Percentiles rank a stretch among this genome's conserved stretches.
Conservation (phyloP, 2,888 invertebrate genomes). For the Exocentrus adspersus region DNA sequence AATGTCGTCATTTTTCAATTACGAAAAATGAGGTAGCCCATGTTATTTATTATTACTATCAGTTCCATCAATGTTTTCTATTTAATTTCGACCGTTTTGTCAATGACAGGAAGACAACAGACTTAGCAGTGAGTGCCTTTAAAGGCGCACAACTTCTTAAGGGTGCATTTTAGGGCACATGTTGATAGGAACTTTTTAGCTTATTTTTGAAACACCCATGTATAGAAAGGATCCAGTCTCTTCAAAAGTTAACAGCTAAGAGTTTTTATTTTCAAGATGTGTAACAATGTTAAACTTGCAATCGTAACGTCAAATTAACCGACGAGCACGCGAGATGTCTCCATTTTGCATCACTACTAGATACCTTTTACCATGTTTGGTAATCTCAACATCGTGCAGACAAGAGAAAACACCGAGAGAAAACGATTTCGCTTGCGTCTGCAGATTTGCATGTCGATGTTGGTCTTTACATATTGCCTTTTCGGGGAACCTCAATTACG, state of each 20-base stretch:
- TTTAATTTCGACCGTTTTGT: neutral
- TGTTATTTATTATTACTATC: neutral
- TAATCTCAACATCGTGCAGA: neutral
- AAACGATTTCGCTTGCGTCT: neutral
- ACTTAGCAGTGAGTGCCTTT: too few relatives aligned
- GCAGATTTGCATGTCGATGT: constrained; percentile 8
- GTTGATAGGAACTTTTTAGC: too few relatives aligned
- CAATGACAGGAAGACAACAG: neutral
- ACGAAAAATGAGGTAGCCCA: neutral
- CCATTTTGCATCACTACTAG: constrained; percentile 15
- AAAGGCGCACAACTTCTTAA: neutral
- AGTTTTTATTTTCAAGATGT: too few relatives aligned
- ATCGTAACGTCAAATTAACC: constrained; percentile 6
- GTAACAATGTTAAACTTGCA: constrained; percentile 1
- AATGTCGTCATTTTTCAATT: too few relatives aligned
- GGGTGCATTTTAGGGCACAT: too few relatives aligned
- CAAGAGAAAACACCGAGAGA: neutral
- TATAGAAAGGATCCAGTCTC: too few relatives aligned
- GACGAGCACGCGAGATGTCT: constrained; percentile 21
- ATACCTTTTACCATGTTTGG: constrained; percentile 13
- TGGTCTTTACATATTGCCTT: constrained; percentile 16
- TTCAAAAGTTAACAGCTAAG: too few relatives aligned
- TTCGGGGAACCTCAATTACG: constrained; percentile 11
- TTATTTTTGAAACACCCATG: too few relatives aligned
- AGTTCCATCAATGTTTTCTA: neutral